These are phyloP conservation scores for Laticauda laticaudata DNA, from an alignment of 2,113 vertebrate species.

Conservation along the genomic window DNA sequence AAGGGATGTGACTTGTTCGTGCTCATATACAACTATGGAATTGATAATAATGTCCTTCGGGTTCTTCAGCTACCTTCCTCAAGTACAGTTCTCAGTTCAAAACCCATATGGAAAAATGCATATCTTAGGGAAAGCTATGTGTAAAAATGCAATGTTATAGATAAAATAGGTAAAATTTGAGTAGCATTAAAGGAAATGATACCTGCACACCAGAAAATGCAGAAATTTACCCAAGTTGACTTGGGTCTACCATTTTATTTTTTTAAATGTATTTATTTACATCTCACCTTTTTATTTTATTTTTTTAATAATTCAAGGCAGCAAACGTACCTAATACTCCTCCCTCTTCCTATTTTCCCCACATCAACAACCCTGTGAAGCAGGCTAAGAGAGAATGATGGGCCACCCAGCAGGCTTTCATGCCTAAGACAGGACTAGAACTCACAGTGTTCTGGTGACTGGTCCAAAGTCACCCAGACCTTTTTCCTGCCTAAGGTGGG, in stretches of 20 bases:
- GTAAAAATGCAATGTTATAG: background rate
- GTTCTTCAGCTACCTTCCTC: background rate
- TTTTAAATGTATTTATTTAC: background rate
- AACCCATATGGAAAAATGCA: background rate
- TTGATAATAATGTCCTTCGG: background rate
- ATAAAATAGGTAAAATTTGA: background rate
- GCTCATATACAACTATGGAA: background rate
- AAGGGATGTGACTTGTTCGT: background rate
- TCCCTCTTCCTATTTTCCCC: background rate
- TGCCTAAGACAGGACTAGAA: too few relatives aligned
- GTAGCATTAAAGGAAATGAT: background rate
- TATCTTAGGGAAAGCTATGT: background rate
- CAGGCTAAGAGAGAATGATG: background rate
- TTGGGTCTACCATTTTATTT: background rate
- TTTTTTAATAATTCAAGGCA: background rate
- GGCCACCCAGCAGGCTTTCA: background rate
- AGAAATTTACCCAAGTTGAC: background rate
- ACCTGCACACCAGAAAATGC: background rate
- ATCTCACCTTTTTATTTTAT: background rate
- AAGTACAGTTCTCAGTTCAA: background rate
- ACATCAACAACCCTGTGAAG: background rate
- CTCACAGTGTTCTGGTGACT: too few relatives aligned
- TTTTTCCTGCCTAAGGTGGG: too few relatives aligned
- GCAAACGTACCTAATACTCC: background rate
- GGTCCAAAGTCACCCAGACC: too few relatives aligned